Evolutionary conservation across 2,888 invertebrate species (phyloP), one percentile per base, ranked within the genome.

Genomic region (Habrosyne pyritoides): DNA sequence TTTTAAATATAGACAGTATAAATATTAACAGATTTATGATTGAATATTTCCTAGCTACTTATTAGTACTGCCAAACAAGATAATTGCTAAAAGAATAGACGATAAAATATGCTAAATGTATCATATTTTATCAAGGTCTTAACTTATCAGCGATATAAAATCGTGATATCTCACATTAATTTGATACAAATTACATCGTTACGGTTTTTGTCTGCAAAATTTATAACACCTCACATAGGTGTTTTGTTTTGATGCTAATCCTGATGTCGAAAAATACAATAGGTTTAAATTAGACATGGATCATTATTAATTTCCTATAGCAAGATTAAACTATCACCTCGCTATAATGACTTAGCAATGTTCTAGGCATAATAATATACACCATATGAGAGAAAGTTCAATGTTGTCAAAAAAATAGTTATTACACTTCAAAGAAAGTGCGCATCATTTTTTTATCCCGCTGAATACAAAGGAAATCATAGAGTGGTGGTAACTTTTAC

Each of bases 401-500:
- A 42, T 42, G 18, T 42, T 42, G 18, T 42, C 18, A 42, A 42
- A 42, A n/a, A 42, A 42, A 42, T 42, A 18, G 42, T n/a, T n/a
- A 42, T 18, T 42, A 42, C 18, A 6, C 36, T 42, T 42, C 14
- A 42, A 42, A 42, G 42, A 42, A 42, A 42, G 42, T 18, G 42
- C 42, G 7, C 42, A 42, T 42, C 42, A 18, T 42, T 42, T 36
- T 42, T 42, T 36, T 36, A 42, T 42, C 42, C 42, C 42, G 42
- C 42, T 28, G n/a, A 50, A 14, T 50, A 30, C 51, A 56, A 59
- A 59, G 54, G 51, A 51, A 28, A 22, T 42, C 30, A 14, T 22
- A 55, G 52, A 52, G 55, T 36, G 55, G 55, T 56, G 59, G 51
- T 52, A 55, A 60, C 58, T 64, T 65, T 65, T 64, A 67, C 70